Conservation (phyloP, 2,113 vertebrate species). For the Panthera leo region DNA sequence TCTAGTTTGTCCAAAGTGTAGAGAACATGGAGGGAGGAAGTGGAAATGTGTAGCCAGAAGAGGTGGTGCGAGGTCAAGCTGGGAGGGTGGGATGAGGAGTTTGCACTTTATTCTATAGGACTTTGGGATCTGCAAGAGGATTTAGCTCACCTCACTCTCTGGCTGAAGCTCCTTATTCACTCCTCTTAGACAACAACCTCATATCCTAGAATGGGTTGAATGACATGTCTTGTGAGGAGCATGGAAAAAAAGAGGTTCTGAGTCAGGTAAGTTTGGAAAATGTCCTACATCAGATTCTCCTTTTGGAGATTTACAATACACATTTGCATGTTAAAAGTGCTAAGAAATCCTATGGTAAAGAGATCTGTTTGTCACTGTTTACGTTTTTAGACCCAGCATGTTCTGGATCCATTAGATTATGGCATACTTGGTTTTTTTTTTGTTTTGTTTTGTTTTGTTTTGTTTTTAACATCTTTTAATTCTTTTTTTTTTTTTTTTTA, state of each 20-base stretch:
- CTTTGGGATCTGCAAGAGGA: rapidly evolving
- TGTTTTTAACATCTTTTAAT: neutral
- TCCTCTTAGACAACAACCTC: neutral
- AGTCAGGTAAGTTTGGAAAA: neutral
- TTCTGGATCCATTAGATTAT: neutral
- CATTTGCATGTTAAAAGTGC: neutral
- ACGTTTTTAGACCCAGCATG: neutral
- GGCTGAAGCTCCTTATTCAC: neutral
- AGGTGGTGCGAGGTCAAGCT: rapidly evolving
- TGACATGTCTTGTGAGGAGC: neutral
- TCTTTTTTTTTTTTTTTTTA: too few species aligned
- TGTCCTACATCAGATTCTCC: neutral
- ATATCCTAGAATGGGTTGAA: neutral
- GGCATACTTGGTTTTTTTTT: neutral
- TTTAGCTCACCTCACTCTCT: neutral
- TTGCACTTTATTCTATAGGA: neutral
- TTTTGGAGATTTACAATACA: neutral
- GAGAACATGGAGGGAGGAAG: neutral
- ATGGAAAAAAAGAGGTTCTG: neutral
- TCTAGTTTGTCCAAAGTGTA: too few species aligned
- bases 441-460: neutral
- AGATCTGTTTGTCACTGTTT: neutral
- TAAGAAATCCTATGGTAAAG: neutral
- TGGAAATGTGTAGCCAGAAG: too few species aligned
- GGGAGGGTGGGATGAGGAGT: neutral